phyloP scores from a whole-genome alignment of 2,797 vertebrate species.

The Thripadectes ignobilis region DNA sequence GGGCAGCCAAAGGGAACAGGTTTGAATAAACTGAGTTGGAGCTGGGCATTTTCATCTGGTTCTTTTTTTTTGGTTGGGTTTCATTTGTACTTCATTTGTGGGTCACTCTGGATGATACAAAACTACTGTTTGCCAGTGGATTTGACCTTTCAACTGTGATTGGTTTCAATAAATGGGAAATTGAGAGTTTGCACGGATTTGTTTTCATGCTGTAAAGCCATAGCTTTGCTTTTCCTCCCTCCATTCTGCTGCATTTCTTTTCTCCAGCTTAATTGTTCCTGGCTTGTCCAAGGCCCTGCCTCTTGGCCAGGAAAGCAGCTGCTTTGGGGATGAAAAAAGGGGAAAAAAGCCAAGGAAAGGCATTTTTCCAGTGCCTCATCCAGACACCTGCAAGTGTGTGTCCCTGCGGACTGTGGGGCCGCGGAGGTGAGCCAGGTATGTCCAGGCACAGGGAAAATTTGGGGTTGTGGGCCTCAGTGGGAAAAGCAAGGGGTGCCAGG shows the following conservation, averaged over 20 bases:
- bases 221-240: not conserved
- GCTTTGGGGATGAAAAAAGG: not conserved
- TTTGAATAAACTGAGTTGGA: not conserved
- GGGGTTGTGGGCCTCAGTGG: not conserved
- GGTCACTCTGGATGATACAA: not conserved
- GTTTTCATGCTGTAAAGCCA: accelerated
- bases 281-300: not conserved
- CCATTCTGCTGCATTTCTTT: accelerated
- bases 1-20: not conserved
- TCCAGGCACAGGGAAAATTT: not conserved
- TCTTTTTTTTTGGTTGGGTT: not conserved
- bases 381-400: not conserved
- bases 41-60: not conserved
- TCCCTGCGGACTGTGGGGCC: accelerated
- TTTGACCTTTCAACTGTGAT: slow-evolving; percentile 73
- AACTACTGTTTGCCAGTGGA: slow-evolving; percentile 52
- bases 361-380: not conserved
- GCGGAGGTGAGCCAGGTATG: accelerated
- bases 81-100: not conserved
- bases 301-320: not conserved
- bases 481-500: not conserved
- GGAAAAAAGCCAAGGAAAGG: not conserved
- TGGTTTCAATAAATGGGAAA: slow-evolving; percentile 71
- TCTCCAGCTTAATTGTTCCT: not conserved
- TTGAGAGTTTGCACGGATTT: not conserved